These are phyloP conservation scores for Gymnobelideus leadbeateri DNA, from an alignment of 2,113 vertebrate species.

Conservation along the genomic window DNA sequence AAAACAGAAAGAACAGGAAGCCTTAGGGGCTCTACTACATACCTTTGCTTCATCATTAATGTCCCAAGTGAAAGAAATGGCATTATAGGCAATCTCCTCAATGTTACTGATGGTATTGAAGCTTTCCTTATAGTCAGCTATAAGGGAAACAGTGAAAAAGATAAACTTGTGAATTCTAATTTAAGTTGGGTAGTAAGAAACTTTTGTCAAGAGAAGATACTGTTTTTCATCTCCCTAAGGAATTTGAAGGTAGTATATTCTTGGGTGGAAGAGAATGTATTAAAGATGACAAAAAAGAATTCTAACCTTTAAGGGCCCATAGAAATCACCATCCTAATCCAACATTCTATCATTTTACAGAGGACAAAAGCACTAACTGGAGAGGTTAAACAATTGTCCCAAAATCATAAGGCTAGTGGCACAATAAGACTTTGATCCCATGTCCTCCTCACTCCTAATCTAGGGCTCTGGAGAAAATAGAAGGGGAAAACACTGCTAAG, in stretches of 20 bases:
- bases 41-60: conserved; percentile 98
- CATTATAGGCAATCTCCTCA: conserved; percentile 98
- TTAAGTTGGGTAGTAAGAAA: accelerated
- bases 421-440: not conserved
- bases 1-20: conserved; percentile 48
- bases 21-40: conserved; percentile 53
- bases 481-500: conserved; percentile 13
- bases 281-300: conserved; percentile 31
- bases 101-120: conserved; percentile 99
- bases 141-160: not conserved
- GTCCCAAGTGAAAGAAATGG: conserved; percentile 99
- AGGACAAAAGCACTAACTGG: conserved; percentile 2
- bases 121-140: conserved; percentile 99
- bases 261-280: conserved; percentile 28
- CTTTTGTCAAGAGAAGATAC: not conserved
- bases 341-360: not conserved
- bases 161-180: not conserved
- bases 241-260: conserved; percentile 13
- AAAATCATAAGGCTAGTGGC: not conserved
- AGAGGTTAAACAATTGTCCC: conserved; percentile 8
- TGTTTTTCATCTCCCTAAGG: not conserved
- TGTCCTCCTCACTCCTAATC: not conserved
- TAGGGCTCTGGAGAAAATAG: not conserved
- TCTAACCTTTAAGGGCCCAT: not conserved
- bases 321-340: not conserved